phyloP scores from a whole-genome alignment of 2,888 invertebrate genomes.

The Amiota minor region DNA sequence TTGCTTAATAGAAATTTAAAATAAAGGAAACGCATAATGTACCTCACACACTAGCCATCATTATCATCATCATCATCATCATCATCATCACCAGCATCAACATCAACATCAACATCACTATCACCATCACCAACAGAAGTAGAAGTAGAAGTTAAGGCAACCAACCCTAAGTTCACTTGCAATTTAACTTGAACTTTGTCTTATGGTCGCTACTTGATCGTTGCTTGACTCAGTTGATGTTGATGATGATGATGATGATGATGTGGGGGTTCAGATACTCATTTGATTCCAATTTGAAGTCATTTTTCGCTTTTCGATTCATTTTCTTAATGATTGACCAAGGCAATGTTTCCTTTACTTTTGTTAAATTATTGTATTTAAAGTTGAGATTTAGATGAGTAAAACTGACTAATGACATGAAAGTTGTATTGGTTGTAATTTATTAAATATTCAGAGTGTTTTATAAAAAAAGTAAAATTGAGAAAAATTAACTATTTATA shows the following conservation, averaged over 20 bases:
- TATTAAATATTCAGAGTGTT: neutral
- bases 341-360: slow-evolving; percentile 32
- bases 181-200: slow-evolving; percentile 11
- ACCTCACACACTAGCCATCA: neutral
- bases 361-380: neutral
- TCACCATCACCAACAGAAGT: slow-evolving; percentile 28
- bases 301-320: slow-evolving; percentile 52
- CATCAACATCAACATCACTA: slow-evolving; percentile 33
- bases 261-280: too few species aligned
- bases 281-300: slow-evolving; percentile 25
- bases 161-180: slow-evolving; percentile 39
- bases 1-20: slow-evolving; percentile 14
- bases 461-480: neutral
- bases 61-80: too few species aligned
- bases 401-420: too few species aligned
- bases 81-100: slow-evolving; percentile 37
- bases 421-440: neutral
- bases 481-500: too few species aligned
- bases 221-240: neutral
- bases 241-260: too few species aligned
- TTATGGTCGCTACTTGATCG: neutral
- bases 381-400: neutral
- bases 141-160: neutral
- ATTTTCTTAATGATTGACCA: slow-evolving; percentile 58
- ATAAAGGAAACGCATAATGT: slow-evolving; percentile 24